Conservation (phyloP, 2,797 vertebrate genomes). For the Knipowitschia caucasica region DNA sequence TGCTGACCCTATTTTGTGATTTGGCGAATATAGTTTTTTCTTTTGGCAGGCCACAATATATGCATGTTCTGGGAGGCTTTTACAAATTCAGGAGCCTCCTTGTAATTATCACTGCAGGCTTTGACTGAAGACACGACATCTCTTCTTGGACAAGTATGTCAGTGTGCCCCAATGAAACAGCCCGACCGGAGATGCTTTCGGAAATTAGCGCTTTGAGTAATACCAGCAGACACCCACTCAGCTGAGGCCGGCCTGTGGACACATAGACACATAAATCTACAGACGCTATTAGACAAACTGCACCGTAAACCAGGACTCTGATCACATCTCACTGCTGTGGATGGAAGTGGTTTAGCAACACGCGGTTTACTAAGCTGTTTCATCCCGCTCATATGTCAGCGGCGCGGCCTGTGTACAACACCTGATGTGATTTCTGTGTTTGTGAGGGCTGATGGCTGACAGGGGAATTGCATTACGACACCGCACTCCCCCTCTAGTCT, state of each 20-base stretch:
- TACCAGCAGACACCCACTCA: constrained; percentile 34
- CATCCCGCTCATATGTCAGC: constrained; percentile 47
- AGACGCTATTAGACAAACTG: constrained; percentile 33
- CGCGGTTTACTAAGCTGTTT: constrained; percentile 43
- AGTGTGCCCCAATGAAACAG: too few relatives aligned
- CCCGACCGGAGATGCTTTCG: constrained; percentile 25
- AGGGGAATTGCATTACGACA: constrained; percentile 54
- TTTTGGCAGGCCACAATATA: constrained; percentile 14
- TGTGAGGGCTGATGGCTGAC: constrained; percentile 43
- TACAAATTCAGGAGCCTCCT: constrained; percentile 35
- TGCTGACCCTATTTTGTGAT: too few relatives aligned
- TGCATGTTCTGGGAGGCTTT: constrained; percentile 13
- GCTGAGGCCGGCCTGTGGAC: constrained; percentile 35
- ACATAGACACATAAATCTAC: constrained; percentile 33
- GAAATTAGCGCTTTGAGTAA: constrained; percentile 48
- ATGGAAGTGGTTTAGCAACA: constrained; percentile 35
- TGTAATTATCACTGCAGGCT: constrained; percentile 60
- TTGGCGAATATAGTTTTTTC: not conserved
- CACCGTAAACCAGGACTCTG: constrained; percentile 28
- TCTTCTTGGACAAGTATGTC: too few relatives aligned
- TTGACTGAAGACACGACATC: constrained; percentile 43
- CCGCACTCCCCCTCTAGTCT: constrained; percentile 27
- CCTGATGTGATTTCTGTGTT: constrained; percentile 27
- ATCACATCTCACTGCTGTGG: constrained; percentile 31
- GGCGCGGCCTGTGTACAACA: constrained; percentile 19